Percentiles rank a stretch among this genome's conserved stretches.
Conservation (phyloP, 1,140 invertebrate genomes). For the Dendroctonus ponderosae region DNA sequence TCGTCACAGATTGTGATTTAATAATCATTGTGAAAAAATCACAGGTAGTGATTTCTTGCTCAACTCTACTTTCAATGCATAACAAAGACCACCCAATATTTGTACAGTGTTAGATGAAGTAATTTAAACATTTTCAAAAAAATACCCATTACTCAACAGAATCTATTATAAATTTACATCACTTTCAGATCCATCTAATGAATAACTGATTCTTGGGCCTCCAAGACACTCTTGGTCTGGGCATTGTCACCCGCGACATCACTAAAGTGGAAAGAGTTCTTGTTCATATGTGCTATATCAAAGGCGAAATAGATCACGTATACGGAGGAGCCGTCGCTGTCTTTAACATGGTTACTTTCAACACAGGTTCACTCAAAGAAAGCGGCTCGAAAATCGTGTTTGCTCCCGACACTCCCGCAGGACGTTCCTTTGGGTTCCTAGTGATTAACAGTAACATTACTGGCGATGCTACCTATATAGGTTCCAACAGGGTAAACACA, state of each 20-base stretch:
- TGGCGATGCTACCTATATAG: conserved; percentile 1
- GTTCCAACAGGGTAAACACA: conserved; percentile 6
- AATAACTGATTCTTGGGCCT: conserved; percentile 5
- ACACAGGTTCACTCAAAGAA: neutral
- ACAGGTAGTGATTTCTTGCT: too few species aligned
- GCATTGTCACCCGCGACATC: neutral
- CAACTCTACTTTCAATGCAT: too few species aligned
- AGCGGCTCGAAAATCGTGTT: neutral
- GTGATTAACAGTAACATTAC: conserved; percentile 18
- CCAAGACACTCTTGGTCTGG: conserved; percentile 17
- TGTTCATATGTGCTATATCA: conserved; percentile 12
- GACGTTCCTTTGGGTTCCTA: conserved; percentile 8
- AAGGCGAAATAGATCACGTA: conserved; percentile 10
- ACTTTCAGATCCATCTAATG: conserved; percentile 12
- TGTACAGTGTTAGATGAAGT: too few species aligned
- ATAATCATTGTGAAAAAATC: too few species aligned
- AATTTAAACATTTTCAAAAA: too few species aligned
- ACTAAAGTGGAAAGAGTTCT: conserved; percentile 2
- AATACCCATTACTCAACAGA: neutral
- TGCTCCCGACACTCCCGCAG: conserved; percentile 9
- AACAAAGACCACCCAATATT: too few species aligned
- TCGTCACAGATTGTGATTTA: too few species aligned
- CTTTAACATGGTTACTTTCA: conserved; percentile 10
- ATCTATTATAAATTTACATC: neutral
- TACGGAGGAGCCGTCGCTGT: conserved; percentile 8